Base-by-base conservation (phyloP, 2,888 invertebrate genomes). In the Melipona beecheii region DNA sequence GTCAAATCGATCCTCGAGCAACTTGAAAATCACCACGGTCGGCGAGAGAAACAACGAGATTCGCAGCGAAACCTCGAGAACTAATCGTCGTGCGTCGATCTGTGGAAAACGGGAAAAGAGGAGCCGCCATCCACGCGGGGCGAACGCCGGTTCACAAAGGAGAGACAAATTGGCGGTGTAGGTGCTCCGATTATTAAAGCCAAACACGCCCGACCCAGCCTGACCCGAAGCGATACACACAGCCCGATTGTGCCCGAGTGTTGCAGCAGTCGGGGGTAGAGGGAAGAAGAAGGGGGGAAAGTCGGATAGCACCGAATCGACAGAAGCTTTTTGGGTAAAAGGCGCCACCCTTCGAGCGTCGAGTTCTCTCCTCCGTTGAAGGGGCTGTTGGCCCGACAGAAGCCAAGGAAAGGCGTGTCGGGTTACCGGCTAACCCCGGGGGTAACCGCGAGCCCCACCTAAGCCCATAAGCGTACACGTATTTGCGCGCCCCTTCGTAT, bases 321-420 rank as follows among this genome's bases (percentile, higher is more conserved):
- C 85, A 84, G 89, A 81, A 83, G 87, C 71, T 90, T 87, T 91
- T 85, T 85, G 89, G 90, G 86, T 90, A 90, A 86, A 91, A 91
- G 89, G 90, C 91, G 88, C 90, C 90, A 91, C 91, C 91, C 92
- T 91, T 91, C 87, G 89, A 58, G 80, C 81, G 65, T 80, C 75
- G 77, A 80, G 82, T 58, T 68, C 84, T 43, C 43, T 43, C 43
- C 11, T 78, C 43, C 72, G 75, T 66, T 79, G 86, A 89, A 93
- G 92, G 94, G 94, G 94, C 93, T 94, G 93, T 94, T 94, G 93
- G 92, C 93, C 93, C 93, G 94, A 94, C 94, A 92, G 94, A 94
- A 94, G 94, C 94, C 94, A 93, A 92, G 91, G 88, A 94, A 93
- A 90, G 92, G 91, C 93, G 92, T 92, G 91, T 94, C 92, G 92